Evolutionary conservation across 2,797 vertebrate species (phyloP).

Genomic region (Mycteria americana): DNA sequence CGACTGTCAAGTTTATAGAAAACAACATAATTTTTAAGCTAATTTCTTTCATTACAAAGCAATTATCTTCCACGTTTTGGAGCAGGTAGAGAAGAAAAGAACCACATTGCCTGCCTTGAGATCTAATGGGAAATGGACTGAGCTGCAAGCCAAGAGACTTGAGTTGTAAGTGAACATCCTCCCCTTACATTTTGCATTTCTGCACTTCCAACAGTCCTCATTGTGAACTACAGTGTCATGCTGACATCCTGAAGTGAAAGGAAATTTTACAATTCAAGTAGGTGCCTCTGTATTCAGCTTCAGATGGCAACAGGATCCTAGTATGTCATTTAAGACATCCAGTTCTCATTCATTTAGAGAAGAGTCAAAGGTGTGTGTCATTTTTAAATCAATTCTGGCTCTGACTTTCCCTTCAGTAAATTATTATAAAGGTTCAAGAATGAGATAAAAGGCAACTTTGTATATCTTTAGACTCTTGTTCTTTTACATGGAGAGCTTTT

Average conservation of each 20-base stretch:
- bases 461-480: not conserved
- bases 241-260: not conserved
- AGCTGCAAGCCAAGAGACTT: not conserved
- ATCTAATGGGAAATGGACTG: not conserved
- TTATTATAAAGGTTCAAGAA: not conserved
- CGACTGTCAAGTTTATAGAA: not conserved
- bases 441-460: not conserved
- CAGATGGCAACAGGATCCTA: not conserved
- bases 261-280: not conserved
- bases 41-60: not conserved
- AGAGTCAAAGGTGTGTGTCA: not conserved
- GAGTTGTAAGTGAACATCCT: not conserved
- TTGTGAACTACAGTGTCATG: not conserved
- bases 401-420: not conserved
- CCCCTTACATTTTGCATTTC: not conserved
- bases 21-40: not conserved
- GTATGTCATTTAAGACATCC: not conserved
- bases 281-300: not conserved
- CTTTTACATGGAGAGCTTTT: not conserved
- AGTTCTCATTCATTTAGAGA: not conserved
- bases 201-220: not conserved
- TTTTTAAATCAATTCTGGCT: not conserved
- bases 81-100: not conserved
- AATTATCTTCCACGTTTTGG: constrained; percentile 1
- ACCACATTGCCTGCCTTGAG: not conserved